These are phyloP conservation scores for Harpalus rufipes DNA, from an alignment of 2,888 invertebrate genomes.

Conservation along the genomic window DNA sequence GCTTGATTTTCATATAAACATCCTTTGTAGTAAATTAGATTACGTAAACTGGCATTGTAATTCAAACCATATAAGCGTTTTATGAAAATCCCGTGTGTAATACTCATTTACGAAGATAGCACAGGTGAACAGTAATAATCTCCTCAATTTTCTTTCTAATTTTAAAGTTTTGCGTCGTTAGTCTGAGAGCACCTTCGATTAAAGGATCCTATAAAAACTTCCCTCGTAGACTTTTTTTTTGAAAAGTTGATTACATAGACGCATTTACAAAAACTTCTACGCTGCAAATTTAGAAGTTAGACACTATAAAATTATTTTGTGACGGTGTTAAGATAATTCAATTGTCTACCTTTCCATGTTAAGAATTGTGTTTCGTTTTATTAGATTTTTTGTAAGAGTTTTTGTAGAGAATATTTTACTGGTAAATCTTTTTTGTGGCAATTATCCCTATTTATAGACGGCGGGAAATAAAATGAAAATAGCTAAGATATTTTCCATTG, in stretches of 20 bases:
- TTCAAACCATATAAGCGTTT: not conserved
- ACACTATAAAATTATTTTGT: conserved; percentile 5
- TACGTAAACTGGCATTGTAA: not conserved
- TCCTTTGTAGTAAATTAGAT: too few relatives aligned
- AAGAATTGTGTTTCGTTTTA: conserved; percentile 22
- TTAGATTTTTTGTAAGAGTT: conserved; percentile 4
- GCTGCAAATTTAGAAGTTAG: conserved; percentile 13
- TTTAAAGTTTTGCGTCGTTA: conserved; percentile 14
- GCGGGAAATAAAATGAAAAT: not conserved
- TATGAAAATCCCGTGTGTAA: not conserved
- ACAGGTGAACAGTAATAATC: not conserved
- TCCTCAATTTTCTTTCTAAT: conserved; percentile 1
- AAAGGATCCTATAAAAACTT: conserved; percentile 14
- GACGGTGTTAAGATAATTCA: conserved; percentile 13
- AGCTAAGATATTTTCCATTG: conserved; percentile 4
- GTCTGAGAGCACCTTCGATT: not conserved
- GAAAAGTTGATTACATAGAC: conserved; percentile 11
- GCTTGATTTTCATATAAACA: too few relatives aligned
- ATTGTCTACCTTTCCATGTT: conserved; percentile 1
- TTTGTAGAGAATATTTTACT: conserved; percentile 10
- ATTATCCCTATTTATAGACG: conserved; percentile 11
- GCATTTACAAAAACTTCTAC: conserved; percentile 2
- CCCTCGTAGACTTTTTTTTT: conserved; percentile 8
- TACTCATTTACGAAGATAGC: not conserved
- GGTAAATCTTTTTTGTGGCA: not conserved